Base-by-base conservation (phyloP, 2,888 invertebrate species). In the Thereva nobilitata region DNA sequence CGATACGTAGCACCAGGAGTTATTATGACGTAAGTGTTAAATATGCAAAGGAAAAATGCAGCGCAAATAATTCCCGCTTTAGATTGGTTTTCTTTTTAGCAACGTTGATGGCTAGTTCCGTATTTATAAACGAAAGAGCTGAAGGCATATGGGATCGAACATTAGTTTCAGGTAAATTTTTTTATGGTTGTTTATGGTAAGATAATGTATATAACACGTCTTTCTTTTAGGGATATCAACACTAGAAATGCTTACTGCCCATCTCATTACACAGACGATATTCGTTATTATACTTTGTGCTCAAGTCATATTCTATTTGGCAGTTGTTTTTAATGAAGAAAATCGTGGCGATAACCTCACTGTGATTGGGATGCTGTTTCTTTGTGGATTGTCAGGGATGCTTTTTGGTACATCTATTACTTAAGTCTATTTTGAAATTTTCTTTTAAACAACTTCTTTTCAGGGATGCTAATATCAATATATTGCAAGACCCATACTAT, bases 91-190 rank as follows among this genome's bases (percentile, higher is more conserved):
- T 92, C 83, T 92, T 95, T 82, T 82, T 95, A 82, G 89, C 94
- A 0, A 88, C 92, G 0, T 86, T 93, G 47, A 86, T 93, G 76
- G 93, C 94, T 0, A 90, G 93, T 0, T 86, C 92, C 1, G 87
- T 92, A 34, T 89, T 94, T 76, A 90, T 93, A 70, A 84, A 89
- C 0, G 93, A 93, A 77, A 86, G 90, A 42, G 84, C 87, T 73
- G 92, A 93, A 77, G 93, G 95, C 4, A 87, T 95, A 70, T 89
- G 95, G 89, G 92, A 95, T 77, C 84, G 95, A 68, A 92, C 91
- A 66, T 84, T 92, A 0, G 91, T 94, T 5, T 92, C 95, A 70
- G 94, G 74, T 71, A 50, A 67, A 47, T 83, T n/a, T 54, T 52
- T 54, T 45, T 68, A 71, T 6, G 49, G 1, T 53, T 53, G 4